Evolutionary conservation across 1,140 invertebrate species (phyloP), one percentile per base, ranked within the genome.

Genomic region (Cryptotermes secundus): DNA sequence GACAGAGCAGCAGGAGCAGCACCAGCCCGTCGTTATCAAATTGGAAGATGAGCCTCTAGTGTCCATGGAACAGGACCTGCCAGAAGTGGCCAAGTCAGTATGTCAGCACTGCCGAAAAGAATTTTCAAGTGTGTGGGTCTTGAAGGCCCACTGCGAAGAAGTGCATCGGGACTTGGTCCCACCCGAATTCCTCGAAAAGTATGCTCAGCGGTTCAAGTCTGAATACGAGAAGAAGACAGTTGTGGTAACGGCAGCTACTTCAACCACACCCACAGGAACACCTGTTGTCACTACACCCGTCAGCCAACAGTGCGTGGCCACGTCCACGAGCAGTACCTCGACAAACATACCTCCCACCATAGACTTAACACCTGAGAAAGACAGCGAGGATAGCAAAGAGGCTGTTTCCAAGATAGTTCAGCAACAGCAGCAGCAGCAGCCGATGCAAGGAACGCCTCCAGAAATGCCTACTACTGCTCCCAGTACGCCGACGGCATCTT

Each of bases 121-220:
- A 88, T 98, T 99, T 90, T 97, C 96, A 86, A 97, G 96, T 91
- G 96, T 98, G 85, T 98, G 97, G 95, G 97, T 98, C 85, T 91
- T 99, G 88, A 98, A 98, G 90, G 95, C 97, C 86, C 97, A 99
- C 90, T 96, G 96, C 90, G 97, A 99, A 92, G 97, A 98, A 92
- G 94, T 97, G 85, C 97, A 99, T 90, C 95, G 96, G 88, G 95
- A 97, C 89, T 92, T 97, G 89, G 96, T 99, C 83, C 97, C 97
- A 24, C 91, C 96, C 35, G 95, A 97, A 87, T 95, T 96, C 88
- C 91, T 98, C 80, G 97, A 98, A 91, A 95, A 96, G 89, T 98
- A 97, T 90, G 96, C 96, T 45, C 95, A 97, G 90, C 95, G 96
- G 87, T 96, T 97, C 88, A 96, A 96, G 90, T 94, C 92, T 87